Conservation (phyloP, 2,888 invertebrate species). For the Pediacus dermestoides region DNA sequence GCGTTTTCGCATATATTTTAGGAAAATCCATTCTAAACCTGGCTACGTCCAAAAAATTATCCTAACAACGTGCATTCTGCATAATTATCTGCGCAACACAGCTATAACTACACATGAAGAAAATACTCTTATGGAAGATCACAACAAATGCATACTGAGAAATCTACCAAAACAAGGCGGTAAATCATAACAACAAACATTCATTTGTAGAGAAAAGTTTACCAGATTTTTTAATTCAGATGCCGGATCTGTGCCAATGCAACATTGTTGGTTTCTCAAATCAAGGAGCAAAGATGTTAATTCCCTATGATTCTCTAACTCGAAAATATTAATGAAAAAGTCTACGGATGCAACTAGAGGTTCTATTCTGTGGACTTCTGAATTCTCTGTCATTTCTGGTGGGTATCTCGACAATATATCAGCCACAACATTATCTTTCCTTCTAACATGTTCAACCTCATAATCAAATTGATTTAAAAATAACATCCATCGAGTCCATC, state of each 20-base stretch:
- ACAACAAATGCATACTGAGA: slow-evolving; percentile 11
- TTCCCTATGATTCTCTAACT: too few relatives aligned
- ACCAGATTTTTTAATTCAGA: slow-evolving; percentile 15
- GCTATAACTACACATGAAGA: slow-evolving; percentile 7
- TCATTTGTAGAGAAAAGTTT: slow-evolving; percentile 12
- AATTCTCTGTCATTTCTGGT: neutral
- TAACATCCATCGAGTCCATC: slow-evolving; percentile 10
- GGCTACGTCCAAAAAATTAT: slow-evolving; percentile 15
- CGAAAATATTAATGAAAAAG: too few relatives aligned
- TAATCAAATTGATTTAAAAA: slow-evolving; percentile 9
- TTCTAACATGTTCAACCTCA: slow-evolving; percentile 2
- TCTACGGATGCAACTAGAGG: too few relatives aligned
- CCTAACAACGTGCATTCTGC: slow-evolving; percentile 16
- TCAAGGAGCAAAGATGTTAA: too few relatives aligned
- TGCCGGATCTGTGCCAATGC: slow-evolving; percentile 10
- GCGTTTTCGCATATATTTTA: slow-evolving; percentile 10
- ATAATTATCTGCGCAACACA: slow-evolving; percentile 13
- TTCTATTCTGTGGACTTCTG: too few relatives aligned
- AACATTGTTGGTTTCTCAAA: too few relatives aligned
- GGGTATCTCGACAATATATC: slow-evolving; percentile 12
- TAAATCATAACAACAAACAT: slow-evolving; percentile 14
- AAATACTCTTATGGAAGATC: slow-evolving; percentile 1
- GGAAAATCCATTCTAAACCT: slow-evolving; percentile 16
- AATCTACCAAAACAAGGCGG: slow-evolving; percentile 11
- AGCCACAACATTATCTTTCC: slow-evolving; percentile 10